Base-by-base conservation (phyloP, 1,140 invertebrate species). In the Batillaria attramentaria region DNA sequence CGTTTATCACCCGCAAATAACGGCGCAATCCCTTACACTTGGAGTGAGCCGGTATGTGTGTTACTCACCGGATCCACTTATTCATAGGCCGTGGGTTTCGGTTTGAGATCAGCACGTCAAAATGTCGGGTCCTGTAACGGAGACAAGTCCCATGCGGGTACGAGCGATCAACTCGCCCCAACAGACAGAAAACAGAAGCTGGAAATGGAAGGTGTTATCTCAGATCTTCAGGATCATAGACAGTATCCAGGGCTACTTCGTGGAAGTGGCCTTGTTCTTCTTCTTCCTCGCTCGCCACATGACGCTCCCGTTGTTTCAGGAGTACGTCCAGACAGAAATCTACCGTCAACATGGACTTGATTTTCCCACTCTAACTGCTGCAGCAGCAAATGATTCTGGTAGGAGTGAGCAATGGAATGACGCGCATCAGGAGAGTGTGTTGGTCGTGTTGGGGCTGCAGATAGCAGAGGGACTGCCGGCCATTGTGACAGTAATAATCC, bases 251-350 rank as follows among this genome's bases (percentile, higher is more conserved):
- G 80, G 78, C 37, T 89, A 87, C 68, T 79, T 87, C 54, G 88
- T 89, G 1, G 88, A 89, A 72, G 84, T 86, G 50, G 86, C 87
- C 18, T 84, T 87, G 41, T 88, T 88, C 43, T 84, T 84, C 57
- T 89, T 87, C 75, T 89, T 89, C 74, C 81, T 88, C 1, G 79
- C 85, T 35, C 76, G 87, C n/a, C 88, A 89, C 72, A 89, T 89
- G 88, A 84, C 88, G 28, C 69, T 89, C 28, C 88, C 88, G 1
- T 78, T 89, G 37, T 89, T 89, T 70, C 88, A 89, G 77, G 86
- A 89, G 65, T 89, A 88, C 82, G 87, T 88, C 3, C 83, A 86
- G 68, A 69, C 83, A 0, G 82, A 88, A 73, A 86, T 86, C 18
- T 81, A 85, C 72, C 84, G 80, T 77, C 84, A 88, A 54, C 84